A percentile compares a stretch with the other conserved stretches of the same genome.
phyloP scores from a whole-genome alignment of 2,888 invertebrate species.

The Dynastes hyllus region DNA sequence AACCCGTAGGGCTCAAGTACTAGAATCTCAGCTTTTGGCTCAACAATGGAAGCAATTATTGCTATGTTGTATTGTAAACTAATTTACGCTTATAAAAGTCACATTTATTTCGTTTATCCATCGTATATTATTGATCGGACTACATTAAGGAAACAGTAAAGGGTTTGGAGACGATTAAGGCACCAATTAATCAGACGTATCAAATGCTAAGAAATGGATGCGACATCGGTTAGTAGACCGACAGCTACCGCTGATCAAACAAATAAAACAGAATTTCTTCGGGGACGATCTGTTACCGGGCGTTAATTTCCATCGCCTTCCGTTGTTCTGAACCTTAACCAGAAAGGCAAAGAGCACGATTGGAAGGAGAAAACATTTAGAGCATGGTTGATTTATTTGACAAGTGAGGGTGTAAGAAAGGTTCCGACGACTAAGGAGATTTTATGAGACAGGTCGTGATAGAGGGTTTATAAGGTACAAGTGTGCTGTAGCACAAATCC shows the following conservation, averaged over 20 bases:
- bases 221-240: background rate
- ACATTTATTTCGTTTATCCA: too few relatives aligned
- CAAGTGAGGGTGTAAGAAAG: constrained; percentile 56
- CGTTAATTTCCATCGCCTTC: constrained; percentile 32
- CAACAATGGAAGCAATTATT: too few relatives aligned
- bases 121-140: too few relatives aligned
- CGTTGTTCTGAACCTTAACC: constrained; percentile 36
- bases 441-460: constrained; percentile 58
- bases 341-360: constrained; percentile 34
- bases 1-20: too few relatives aligned
- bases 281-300: constrained; percentile 24
- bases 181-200: background rate
- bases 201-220: background rate
- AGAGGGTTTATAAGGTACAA: constrained; percentile 57
- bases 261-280: constrained; percentile 29
- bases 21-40: too few relatives aligned
- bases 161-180: too few relatives aligned
- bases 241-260: constrained; percentile 15
- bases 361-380: constrained; percentile 35
- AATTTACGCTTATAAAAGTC: too few relatives aligned
- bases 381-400: constrained; percentile 51
- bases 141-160: too few relatives aligned
- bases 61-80: too few relatives aligned
- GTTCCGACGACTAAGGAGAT: constrained; percentile 54
- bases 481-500: constrained; percentile 55